Base-by-base conservation (phyloP, 2,888 invertebrate genomes). In the Hirtodrosophila histrioides region DNA sequence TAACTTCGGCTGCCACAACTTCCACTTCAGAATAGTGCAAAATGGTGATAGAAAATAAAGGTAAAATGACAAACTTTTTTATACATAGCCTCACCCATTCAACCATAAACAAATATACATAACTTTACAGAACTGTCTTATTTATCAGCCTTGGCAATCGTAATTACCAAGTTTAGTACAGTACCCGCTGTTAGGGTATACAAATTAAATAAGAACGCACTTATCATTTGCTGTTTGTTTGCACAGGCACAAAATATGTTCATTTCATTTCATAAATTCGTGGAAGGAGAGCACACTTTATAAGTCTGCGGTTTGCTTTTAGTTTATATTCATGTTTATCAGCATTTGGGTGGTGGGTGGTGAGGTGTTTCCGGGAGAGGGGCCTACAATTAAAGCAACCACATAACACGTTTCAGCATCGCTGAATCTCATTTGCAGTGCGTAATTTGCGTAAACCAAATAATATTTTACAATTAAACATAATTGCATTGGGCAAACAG, bases 401-500 rank as follows among this genome's bases (percentile, higher is more conserved):
- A 41, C 83, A 71, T 46, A 58, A 63, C 74, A 81, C 65, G 74
- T 76, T 82, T 69, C 44, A 36, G 31, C 29, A 48, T 50, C 57
- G 48, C 17, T 46, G 69, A 55, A 57, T 53, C 66, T 46, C 75
- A 73, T 75, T 82, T 78, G 61, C 46, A 24, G 49, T 62, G 71
- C 65, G 82, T 69, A 84, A 84, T 80, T 80, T 84, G 85, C 51
- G 78, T 69, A 78, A 81, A 68, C 66, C 69, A 55, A 68, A 86
- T 75, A 77, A 86, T 86, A 75, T 73, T 86, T 83, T 43, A 70
- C 81, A 75, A 78, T 86, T 80, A 83, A 80, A 73, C 67, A 80
- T 83, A 78, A 83, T 86, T 83, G 84, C 77, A 69, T 83, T 70
- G 64, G 63, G 62, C 70, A 65, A 70, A 72, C 55, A 50, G 44